A percentile compares a stretch with the other conserved stretches of the same genome.
phyloP scores from a whole-genome alignment of 2,888 invertebrate species.

The Phengaris alcon region DNA sequence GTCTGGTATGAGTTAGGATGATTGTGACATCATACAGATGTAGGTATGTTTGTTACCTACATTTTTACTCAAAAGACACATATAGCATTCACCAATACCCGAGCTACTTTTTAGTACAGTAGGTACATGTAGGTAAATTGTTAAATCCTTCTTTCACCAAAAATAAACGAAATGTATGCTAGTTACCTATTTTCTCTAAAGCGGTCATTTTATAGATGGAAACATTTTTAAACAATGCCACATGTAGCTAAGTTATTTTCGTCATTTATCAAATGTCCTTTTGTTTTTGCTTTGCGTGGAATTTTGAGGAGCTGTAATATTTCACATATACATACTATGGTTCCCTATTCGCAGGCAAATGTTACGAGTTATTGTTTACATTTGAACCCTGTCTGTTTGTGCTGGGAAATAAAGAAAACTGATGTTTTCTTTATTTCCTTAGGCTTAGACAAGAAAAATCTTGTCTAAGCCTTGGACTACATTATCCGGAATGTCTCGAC shows the following conservation, averaged over 20 bases:
- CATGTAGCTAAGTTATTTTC: slow-evolving; percentile 20
- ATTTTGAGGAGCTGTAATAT: slow-evolving; percentile 11
- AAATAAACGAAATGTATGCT: neutral
- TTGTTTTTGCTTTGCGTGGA: slow-evolving; percentile 1
- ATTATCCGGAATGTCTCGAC: too few species aligned
- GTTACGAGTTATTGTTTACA: slow-evolving; percentile 16
- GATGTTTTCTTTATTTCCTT: too few species aligned
- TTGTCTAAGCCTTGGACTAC: too few species aligned
- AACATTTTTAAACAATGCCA: slow-evolving; percentile 19
- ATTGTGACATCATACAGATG: too few species aligned
- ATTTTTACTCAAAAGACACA: too few species aligned
- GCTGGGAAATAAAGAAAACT: too few species aligned
- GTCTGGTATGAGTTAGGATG: too few species aligned
- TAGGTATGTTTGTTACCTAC: too few species aligned
- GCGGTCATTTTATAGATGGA: neutral
- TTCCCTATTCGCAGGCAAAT: neutral
- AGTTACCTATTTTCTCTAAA: neutral
- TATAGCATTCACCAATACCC: too few species aligned
- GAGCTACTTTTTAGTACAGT: too few species aligned
- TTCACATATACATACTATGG: neutral
- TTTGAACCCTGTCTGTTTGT: neutral
- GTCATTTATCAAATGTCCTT: slow-evolving; percentile 17
- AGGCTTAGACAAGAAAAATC: too few species aligned
- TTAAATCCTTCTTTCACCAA: neutral
- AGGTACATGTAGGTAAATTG: too few species aligned